phyloP scores from a whole-genome alignment of 2,888 invertebrate genomes.

The Scaeva pyrastri region DNA sequence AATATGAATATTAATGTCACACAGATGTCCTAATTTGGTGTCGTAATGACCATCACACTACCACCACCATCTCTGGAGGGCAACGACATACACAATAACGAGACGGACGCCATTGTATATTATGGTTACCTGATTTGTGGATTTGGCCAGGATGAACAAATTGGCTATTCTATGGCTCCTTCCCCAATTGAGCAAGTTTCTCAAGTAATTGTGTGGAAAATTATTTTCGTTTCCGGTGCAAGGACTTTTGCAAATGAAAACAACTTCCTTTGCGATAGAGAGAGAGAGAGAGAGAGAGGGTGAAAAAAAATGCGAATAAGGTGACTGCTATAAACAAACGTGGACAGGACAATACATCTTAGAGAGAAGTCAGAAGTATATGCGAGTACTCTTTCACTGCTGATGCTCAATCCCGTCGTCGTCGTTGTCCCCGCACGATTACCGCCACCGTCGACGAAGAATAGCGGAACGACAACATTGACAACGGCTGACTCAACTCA shows the following conservation, averaged over 20 bases:
- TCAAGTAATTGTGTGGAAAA: conserved; percentile 73
- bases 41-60: conserved; percentile 30
- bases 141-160: conserved; percentile 41
- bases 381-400: background rate
- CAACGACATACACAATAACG: conserved; percentile 5
- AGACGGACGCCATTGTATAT: conserved; percentile 6
- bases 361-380: background rate
- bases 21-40: conserved; percentile 70
- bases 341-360: conserved; percentile 67
- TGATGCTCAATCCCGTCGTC: background rate
- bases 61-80: background rate
- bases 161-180: conserved; percentile 30
- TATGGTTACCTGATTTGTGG: conserved; percentile 40
- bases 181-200: conserved; percentile 30
- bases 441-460: background rate
- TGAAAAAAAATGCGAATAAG: conserved; percentile 40
- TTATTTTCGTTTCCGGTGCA: conserved; percentile 67
- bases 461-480: too few relatives aligned
- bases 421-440: too few relatives aligned
- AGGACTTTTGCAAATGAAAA: conserved; percentile 59
- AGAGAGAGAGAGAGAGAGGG: too few relatives aligned
- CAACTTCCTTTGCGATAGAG: conserved; percentile 29
- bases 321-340: conserved; percentile 64
- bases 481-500: too few relatives aligned
- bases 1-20: conserved; percentile 70